Base-by-base conservation (phyloP, 2,113 vertebrate genomes). In the Cyrtonyx montezumae region DNA sequence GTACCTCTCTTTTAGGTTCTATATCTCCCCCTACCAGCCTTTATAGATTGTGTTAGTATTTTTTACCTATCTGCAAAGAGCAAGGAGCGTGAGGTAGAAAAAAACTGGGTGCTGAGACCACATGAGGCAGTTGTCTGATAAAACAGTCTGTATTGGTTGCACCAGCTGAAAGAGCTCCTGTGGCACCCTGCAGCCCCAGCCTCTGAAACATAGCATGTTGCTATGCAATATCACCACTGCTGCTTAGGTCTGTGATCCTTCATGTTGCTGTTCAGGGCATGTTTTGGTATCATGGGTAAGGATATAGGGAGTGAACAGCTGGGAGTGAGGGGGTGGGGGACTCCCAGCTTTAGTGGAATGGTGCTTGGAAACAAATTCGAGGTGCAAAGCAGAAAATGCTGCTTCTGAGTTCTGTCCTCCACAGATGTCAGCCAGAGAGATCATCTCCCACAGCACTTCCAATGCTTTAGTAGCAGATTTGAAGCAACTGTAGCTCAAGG, bases 401-500 rank as follows among this genome's bases (percentile, higher is more conserved):
- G n/a, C 81, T 90, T 81, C 63, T 92, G 70, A 75, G 8, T 91
- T 87, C 73, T 25, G 6, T 13, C 26, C 70, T 93, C 18, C 59
- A 65, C 67, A 89, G 59, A 90, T 68, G 65, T 90, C 58, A 91
- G 59, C 42, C 67, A 66, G 49, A 11, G 30, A 87, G 2, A 68
- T 45, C 59, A 73, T 78, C 78, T 95, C 59, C 87, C 71, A 76
- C 66, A 79, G 86, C 16, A 42, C 67, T 86, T 83, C 78, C 79
- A 48, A 84, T 48, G 34, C 62, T n/a, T 45, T 79, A 84, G 77
- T 42, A 71, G 49, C 63, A 87, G 77, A 77, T 90, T 55, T 89
- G 88, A 93, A 96, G 78, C 55, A 90, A 45, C 53, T 76, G 74
- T 76, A 81, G 37, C 59, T 77, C 76, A 70, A 40, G 92, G 42